These are phyloP conservation scores for Serilophus lunatus DNA, from an alignment of 2,113 vertebrate species.

Conservation along the genomic window DNA sequence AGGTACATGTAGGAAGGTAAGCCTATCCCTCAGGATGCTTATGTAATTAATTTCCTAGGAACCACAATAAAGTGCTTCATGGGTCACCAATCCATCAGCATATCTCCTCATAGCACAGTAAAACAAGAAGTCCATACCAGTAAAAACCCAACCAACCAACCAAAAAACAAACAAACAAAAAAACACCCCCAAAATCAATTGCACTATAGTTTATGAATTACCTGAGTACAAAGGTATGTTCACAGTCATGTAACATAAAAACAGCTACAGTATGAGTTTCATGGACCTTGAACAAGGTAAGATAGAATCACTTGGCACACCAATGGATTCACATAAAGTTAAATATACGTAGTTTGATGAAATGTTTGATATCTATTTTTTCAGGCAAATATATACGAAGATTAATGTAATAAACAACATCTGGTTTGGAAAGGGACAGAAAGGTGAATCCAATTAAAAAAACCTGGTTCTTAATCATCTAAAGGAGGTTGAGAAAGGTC, in stretches of 20 bases:
- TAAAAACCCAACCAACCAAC: too few species aligned
- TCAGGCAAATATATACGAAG: background rate
- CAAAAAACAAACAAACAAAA: too few species aligned
- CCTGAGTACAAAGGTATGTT: background rate
- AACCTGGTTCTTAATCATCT: background rate
- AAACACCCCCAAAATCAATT: fast-evolving
- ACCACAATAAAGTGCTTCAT: background rate
- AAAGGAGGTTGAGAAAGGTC: background rate
- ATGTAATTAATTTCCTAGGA: background rate
- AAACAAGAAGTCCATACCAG: background rate
- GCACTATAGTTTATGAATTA: background rate
- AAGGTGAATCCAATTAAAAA: background rate
- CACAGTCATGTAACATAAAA: background rate
- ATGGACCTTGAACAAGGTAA: background rate
- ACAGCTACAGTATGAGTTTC: background rate
- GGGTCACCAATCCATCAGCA: fast-evolving
- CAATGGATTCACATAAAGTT: background rate
- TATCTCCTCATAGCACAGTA: background rate
- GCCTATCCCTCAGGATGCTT: background rate
- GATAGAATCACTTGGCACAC: background rate
- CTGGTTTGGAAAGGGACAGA: background rate
- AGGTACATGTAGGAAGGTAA: background rate
- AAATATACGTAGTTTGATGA: background rate
- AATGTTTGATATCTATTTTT: background rate
- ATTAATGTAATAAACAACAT: background rate